Base-by-base conservation (phyloP, 2,888 invertebrate genomes). In the Alitta virens region DNA sequence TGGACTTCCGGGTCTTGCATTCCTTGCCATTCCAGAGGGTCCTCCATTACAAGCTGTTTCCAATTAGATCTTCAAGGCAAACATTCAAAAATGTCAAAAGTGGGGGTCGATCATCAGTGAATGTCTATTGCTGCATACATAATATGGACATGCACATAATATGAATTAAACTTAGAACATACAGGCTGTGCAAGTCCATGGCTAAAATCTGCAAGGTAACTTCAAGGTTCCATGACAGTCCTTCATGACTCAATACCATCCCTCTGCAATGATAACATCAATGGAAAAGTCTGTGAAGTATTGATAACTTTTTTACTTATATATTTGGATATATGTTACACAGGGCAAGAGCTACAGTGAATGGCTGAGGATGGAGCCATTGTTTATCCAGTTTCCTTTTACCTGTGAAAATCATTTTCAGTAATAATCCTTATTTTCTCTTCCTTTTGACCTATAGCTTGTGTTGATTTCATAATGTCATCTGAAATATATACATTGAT, bases 161-260 rank as follows among this genome's bases (percentile, higher is more conserved):
- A n/a, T n/a, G n/a, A n/a, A n/a, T n/a, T 12, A 33, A 33, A 33
- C 7, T 33, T 5, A 33, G 33, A 33, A 33, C 33, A 7, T 12
- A 33, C 33, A 33, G 12, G 33, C 33, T 33, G 12, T 33, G 5
- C 12, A 7, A 5, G 12, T 33, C 33, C 33, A 33, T 33, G 33
- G 33, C 33, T 7, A 56, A 26, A 9, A 57, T 27, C 26, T 27
- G 43, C 49, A 60, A 54, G 43, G 60, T 54, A 1, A 46, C 46
- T 16, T 21, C 18, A 3, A 60, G 55, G n/a, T 26, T 60, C 60
- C 60, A 60, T 24, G 55, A 60, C 55, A 60, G n/a, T 1, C 60
- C 60, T 14, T 60, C 60, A 5, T 7, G 18, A 38, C 33, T 60
- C 14, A 53, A 54, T n/a, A 26, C 26, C 38, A 60, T 25, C 5